Base-by-base conservation (phyloP, 2,113 vertebrate genomes). In the Microcebus murinus region DNA sequence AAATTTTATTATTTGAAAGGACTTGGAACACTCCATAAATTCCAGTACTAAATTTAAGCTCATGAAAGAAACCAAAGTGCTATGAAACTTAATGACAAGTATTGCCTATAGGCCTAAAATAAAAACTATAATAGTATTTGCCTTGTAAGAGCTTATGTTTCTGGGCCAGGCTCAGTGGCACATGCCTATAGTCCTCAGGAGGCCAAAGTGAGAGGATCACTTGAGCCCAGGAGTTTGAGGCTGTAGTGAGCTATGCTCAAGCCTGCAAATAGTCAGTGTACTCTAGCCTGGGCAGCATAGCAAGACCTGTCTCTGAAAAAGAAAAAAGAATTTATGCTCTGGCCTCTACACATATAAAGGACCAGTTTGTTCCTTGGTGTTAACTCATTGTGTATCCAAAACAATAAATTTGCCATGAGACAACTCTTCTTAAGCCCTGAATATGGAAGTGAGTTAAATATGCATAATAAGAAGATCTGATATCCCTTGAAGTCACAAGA, bases 121-220 rank as follows among this genome's bases (percentile, higher is more conserved):
- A 85, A 92, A 76, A 87, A 52, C 20, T 68, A 18, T 89, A n/a
- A 83, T 76, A 27, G 42, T 59, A 79, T 55, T 93, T 67, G 48
- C 67, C 94, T 91, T 90, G 73, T 61, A 89, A 74, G 65, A 93
- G 86, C 85, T 83, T 89, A 13, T 31, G 9, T 67, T 92, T 96
- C 81, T 45, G 34, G 52, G 27, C 63, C 31, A 17, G 31, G 31
- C 6, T 31, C 7, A 21, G 63, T 67, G 63, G 63, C 2, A 15
- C 12, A 14, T 1, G 14, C 63, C 63, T 67, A 3, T 67, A 67
- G 63, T 67, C 21, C 13, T 67, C 31, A 2, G 14, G 31, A 17
- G 63, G 61, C 61, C 11, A 1, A 29, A 11, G 61, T 63, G 61
- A 34, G 63, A 34, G 31, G 31, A 34, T 67, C 31, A 15, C 63